Percentiles rank a stretch among this genome's conserved stretches.
These are phyloP conservation scores for Athripsodes cinereus DNA, from an alignment of 2,888 invertebrate species.

Conservation along the genomic window DNA sequence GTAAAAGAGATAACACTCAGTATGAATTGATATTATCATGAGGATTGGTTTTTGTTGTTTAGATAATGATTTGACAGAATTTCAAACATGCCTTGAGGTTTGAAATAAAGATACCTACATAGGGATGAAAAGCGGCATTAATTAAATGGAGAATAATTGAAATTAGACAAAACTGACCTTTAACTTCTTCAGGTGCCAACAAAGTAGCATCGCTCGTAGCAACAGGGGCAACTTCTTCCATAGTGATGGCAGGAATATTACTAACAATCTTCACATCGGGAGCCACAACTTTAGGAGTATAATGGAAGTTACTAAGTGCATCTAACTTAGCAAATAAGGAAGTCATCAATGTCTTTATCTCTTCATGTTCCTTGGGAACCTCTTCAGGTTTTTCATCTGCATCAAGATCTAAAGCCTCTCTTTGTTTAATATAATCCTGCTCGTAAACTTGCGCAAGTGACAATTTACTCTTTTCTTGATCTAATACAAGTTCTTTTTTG, in stretches of 20 bases:
- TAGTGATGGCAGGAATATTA: constrained; percentile 82
- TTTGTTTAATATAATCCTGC: constrained; percentile 70
- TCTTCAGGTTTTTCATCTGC: constrained; percentile 53
- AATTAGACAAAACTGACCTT: too few relatives aligned
- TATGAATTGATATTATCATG: too few relatives aligned
- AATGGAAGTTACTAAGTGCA: constrained; percentile 90
- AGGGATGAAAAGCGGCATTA: too few relatives aligned
- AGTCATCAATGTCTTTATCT: constrained; percentile 69
- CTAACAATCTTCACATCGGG: constrained; percentile 87
- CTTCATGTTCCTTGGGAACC: constrained; percentile 70
- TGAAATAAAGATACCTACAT: too few relatives aligned
- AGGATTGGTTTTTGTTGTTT: too few relatives aligned
- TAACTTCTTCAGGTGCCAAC: constrained; percentile 90
- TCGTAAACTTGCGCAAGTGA: constrained; percentile 94
- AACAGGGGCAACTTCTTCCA: constrained; percentile 95
- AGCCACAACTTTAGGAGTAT: constrained; percentile 78
- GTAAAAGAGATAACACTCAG: too few relatives aligned
- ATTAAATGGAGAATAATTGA: too few relatives aligned
- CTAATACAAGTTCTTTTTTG: constrained; percentile 80
- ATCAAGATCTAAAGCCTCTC: constrained; percentile 51
- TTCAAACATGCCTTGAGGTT: too few relatives aligned
- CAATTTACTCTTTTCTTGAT: constrained; percentile 91
- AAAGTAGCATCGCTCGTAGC: constrained; percentile 78
- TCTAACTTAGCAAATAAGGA: constrained; percentile 80
- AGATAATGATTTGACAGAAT: too few relatives aligned